Base-by-base conservation (phyloP, 2,888 invertebrate species). In the Phasia obesa region DNA sequence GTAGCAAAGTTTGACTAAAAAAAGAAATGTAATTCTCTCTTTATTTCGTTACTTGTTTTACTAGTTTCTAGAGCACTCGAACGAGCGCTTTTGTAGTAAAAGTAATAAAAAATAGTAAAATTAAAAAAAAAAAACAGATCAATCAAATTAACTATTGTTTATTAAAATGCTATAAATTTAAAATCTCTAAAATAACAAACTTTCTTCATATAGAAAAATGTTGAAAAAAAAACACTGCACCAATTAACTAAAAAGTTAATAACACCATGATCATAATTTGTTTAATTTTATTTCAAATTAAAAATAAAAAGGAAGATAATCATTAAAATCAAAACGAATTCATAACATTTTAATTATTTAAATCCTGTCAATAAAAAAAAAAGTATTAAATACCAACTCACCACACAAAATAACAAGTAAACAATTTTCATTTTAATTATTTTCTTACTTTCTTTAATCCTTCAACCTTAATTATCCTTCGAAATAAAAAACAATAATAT, bases 341-440 rank as follows among this genome's bases (percentile, higher is more conserved):
- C 83, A 84, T 71, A 49, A 67, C 85, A 79, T 87, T 85, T 47
- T 70, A 81, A 82, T 86, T 86, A 70, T 85, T 85, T 83, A 71
- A 79, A 85, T 85, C 81, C 86, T 86, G 84, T 85, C 21, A 60
- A 53, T 13, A 57, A 55, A 60, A 86, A 86, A 1, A 84, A 86
- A 84, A 81, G 38, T 47, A 44, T 44, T 62, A 59, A 79, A 81
- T 86, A 78, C 84, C 83, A 90, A 90, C 90, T 91, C 90, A 90
- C 90, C 90, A 91, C 90, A 91, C 90, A 91, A 91, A 91, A 90
- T 91, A 88, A 86, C 73, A 84, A 75, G 71, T 42, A 78, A 71
- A 57, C 3, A 42, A 44, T 31, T 60, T 35, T 42, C n/a, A n/a
- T 53, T 59, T 59, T 71, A n/a, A n/a, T 42, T 21, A 6, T 27